Evolutionary conservation across 2,888 invertebrate species (phyloP).

Genomic region (Drosophila nr. fundita): DNA sequence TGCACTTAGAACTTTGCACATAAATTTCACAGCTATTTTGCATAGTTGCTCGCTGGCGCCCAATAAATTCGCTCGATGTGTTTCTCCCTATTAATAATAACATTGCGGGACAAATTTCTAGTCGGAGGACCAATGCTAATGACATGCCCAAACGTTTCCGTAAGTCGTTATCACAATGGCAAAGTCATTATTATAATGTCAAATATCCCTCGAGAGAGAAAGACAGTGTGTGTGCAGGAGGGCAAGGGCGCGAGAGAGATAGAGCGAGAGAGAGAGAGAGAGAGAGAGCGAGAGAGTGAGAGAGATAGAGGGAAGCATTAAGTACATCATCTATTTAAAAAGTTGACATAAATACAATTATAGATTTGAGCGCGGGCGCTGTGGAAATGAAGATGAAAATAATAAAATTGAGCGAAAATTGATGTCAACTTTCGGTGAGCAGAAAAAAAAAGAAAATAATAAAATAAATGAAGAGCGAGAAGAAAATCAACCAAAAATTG

Average conservation of each 20-base stretch:
- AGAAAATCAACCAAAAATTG: constrained; percentile 45
- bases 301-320: constrained; percentile 37
- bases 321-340: constrained; percentile 81
- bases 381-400: constrained; percentile 80
- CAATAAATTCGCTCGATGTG: constrained; percentile 63
- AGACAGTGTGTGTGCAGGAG: neutral
- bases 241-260: neutral
- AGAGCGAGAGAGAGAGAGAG: constrained; percentile 1
- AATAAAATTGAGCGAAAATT: constrained; percentile 81
- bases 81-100: constrained; percentile 69
- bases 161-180: constrained; percentile 82
- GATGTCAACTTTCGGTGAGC: constrained; percentile 75
- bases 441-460: constrained; percentile 1
- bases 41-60: constrained; percentile 65
- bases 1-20: constrained; percentile 73
- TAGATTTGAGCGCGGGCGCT: constrained; percentile 75
- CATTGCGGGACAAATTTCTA: constrained; percentile 72
- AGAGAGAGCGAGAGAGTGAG: neutral
- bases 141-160: constrained; percentile 82
- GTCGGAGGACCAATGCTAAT: constrained; percentile 68
- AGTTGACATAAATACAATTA: constrained; percentile 81
- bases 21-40: constrained; percentile 71
- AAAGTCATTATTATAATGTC: constrained; percentile 81
- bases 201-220: constrained; percentile 29
- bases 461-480: constrained; percentile 12